A percentile compares a stretch with the other conserved stretches of the same genome.
These are phyloP conservation scores for Didymodactylos carnosus DNA, from an alignment of 2,888 invertebrate genomes.

Conservation along the genomic window DNA sequence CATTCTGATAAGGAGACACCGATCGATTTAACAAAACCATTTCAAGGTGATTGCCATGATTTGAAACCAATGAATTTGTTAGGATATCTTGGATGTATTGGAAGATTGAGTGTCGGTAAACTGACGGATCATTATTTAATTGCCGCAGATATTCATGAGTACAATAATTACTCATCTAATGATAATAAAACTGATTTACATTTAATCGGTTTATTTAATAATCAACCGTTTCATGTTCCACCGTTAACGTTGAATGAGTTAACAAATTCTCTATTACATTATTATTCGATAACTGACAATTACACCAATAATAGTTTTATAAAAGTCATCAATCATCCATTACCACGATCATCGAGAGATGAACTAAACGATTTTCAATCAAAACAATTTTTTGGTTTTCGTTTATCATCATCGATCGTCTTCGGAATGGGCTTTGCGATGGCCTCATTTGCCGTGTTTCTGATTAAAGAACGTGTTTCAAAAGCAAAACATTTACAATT, in stretches of 20 bases:
- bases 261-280: conserved; percentile 17
- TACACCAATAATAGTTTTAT: neutral
- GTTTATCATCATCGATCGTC: conserved; percentile 6
- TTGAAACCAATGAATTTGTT: neutral
- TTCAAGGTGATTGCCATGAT: neutral
- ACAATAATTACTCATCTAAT: too few species aligned
- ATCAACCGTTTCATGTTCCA: conserved; percentile 54
- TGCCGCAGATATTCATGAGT: neutral
- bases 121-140: conserved; percentile 8
- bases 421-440: conserved; percentile 11
- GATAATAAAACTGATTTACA: neutral
- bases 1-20: neutral
- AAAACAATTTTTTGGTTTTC: conserved; percentile 6
- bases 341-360: conserved; percentile 3
- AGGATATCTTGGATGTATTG: conserved; percentile 4
- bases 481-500: conserved; percentile 31
- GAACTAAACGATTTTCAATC: neutral
- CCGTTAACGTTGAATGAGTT: conserved; percentile 43
- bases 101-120: conserved; percentile 3
- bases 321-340: conserved; percentile 12
- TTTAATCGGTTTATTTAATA: conserved; percentile 55
- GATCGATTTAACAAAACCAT: neutral
- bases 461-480: conserved; percentile 16
- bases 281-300: neutral
- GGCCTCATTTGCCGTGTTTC: conserved; percentile 4